Base-by-base conservation (phyloP, 2,113 vertebrate genomes). In the Psophia crepitans region DNA sequence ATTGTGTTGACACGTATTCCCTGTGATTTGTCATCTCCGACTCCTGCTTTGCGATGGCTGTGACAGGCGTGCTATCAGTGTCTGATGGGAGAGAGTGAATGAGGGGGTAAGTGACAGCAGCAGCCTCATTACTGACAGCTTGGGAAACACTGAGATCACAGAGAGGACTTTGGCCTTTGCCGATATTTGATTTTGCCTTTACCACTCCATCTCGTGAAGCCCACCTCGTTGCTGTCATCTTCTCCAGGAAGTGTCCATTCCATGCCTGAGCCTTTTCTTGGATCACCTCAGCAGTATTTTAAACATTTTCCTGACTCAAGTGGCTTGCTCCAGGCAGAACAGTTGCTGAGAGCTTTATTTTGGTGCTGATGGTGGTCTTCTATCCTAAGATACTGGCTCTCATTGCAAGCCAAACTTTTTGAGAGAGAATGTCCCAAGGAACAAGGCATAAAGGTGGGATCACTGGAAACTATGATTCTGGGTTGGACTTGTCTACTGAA, bases 1-100 rank as follows among this genome's bases (percentile, higher is more conserved):
- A 87, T 96, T 89, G 97, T 97, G 97, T 96, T 97, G 95, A 97
- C 94, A 93, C 91, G 30, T 33, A 41, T 76, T 96, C 97, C 82
- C 96, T 97, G 94, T 11, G 79, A 97, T 97, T 96, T 97, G 97
- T 97, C 97, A 96, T 95, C 97, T 14, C 89, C 41, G 92, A 49
- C 85, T 94, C 86, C 74, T 8, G 60, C 86, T 73, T 75, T 0
- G 49, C 75, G 9, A n/a, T 13, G 95, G 78, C 96, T 95, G 95
- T 96, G 96, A 97, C 96, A 97, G 96, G 64, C 91, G 24, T 48
- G 91, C 93, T 92, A 60, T 94, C 88, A 24, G 80, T 89, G 95
- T 91, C 95, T 96, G 96, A 49, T 63, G 96, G 95, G 60, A 95
- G 91, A 44, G 46, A 56, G 77, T 6, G 54, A 94, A 51, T 10